Conservation (phyloP, 2,797 vertebrate species). For the Apogon hyalosoma region DNA sequence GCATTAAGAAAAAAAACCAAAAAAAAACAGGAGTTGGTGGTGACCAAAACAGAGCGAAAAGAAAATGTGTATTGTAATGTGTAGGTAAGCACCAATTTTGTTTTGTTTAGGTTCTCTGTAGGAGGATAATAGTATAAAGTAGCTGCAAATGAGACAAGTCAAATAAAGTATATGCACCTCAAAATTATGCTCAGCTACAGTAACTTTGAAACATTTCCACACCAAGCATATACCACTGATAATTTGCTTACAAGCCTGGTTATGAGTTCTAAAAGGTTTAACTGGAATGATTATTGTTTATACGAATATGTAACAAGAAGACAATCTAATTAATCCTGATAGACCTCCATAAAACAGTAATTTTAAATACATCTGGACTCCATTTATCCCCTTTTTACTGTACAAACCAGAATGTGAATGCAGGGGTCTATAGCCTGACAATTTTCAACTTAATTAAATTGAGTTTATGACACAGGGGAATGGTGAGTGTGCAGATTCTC, state of each 20-base stretch:
- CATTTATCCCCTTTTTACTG: constrained; percentile 47
- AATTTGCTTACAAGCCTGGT: constrained; percentile 10
- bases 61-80: no score
- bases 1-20: no score
- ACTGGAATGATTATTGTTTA: constrained; percentile 44
- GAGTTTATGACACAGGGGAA: constrained; percentile 57
- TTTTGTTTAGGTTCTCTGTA: background rate
- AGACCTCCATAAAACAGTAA: constrained; percentile 35
- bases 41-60: no score
- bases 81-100: no score
- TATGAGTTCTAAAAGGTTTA: constrained; percentile 27
- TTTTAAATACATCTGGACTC: constrained; percentile 70
- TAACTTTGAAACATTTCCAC: constrained; percentile 3
- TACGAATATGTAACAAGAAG: constrained; percentile 15
- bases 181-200: background rate
- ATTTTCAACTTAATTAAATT: constrained; percentile 70
- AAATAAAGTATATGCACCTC: background rate
- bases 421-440: constrained; percentile 36
- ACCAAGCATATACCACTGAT: constrained; percentile 1
- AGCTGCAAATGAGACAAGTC: background rate
- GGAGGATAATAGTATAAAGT: background rate
- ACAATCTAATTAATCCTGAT: constrained; percentile 9
- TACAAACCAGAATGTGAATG: constrained; percentile 45
- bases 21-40: no score
- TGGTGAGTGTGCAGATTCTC: constrained; percentile 58